Conservation (phyloP, 2,888 invertebrate species). For the Trachelus troglodyta region DNA sequence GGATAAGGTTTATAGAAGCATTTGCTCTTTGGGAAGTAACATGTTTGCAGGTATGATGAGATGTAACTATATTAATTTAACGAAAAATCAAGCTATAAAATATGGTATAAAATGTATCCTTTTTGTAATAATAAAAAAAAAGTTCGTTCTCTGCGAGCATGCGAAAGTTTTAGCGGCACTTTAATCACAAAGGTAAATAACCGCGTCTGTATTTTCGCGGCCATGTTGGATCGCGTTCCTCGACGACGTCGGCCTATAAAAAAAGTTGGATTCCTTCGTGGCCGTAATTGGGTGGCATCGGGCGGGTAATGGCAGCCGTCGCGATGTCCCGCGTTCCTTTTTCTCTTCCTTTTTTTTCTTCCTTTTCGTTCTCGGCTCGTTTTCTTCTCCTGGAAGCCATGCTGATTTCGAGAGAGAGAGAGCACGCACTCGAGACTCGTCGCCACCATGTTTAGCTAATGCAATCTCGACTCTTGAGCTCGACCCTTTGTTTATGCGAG, state of each 20-base stretch:
- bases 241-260: background rate
- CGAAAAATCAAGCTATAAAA: background rate
- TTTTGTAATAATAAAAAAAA: background rate
- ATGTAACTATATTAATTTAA: background rate
- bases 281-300: background rate
- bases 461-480: constrained; percentile 35
- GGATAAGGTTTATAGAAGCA: background rate
- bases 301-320: background rate
- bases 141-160: background rate
- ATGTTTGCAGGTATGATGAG: background rate
- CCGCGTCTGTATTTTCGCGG: background rate
- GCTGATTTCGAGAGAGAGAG: background rate
- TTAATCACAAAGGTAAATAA: background rate
- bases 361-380: background rate
- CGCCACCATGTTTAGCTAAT: constrained; percentile 41
- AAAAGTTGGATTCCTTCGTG: background rate
- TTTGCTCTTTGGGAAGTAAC: background rate
- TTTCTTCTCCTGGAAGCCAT: background rate
- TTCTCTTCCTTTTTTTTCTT: background rate
- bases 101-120: background rate
- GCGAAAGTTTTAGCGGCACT: background rate
- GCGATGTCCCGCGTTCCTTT: background rate
- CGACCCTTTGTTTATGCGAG: constrained; percentile 44
- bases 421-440: background rate
- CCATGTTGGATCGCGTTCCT: background rate